Conservation (phyloP, 92 coral and sea anemone species). For the Paramuricea clavata region DNA sequence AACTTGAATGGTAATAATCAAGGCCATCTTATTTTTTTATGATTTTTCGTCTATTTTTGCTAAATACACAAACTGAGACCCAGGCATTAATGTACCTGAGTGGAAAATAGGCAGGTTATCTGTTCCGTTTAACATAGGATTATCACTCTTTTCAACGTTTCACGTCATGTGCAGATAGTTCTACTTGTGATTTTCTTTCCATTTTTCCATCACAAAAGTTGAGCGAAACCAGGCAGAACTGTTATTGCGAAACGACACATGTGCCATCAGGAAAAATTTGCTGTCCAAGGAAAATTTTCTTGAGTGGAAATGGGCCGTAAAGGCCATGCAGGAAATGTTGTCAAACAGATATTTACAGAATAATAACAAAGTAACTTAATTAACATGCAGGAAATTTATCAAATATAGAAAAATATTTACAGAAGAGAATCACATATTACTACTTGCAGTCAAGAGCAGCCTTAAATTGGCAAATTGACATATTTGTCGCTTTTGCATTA, state of each 20-base stretch:
- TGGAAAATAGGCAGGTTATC: constrained; percentile 29
- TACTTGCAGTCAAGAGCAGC: constrained; percentile 7
- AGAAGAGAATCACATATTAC: too few relatives aligned
- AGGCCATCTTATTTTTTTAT: too few relatives aligned
- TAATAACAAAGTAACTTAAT: too few relatives aligned
- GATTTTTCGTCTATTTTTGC: too few relatives aligned
- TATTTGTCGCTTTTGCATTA: neutral
- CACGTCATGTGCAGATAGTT: constrained; percentile 15
- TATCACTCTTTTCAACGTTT: constrained; percentile 14
- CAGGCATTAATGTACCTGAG: too few relatives aligned
- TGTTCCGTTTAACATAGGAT: constrained; percentile 6
- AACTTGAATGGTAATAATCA: too few relatives aligned
- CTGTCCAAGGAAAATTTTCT: constrained; percentile 18
- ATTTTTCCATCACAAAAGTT: constrained; percentile 14
- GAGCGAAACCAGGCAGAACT: constrained; percentile 6
- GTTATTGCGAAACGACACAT: constrained; percentile 2
- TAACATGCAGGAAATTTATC: too few relatives aligned
- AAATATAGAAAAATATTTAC: neutral
- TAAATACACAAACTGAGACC: too few relatives aligned
- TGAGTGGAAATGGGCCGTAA: too few relatives aligned
- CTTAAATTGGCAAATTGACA: neutral
- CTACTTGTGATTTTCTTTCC: constrained; percentile 25
- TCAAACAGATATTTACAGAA: too few relatives aligned
- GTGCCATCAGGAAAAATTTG: constrained; percentile 11
- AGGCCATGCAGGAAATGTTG: too few relatives aligned